Percentiles rank a stretch among this genome's conserved stretches.
These are phyloP conservation scores for Leucosticte australis DNA, from an alignment of 2,113 vertebrate genomes.

Conservation along the genomic window DNA sequence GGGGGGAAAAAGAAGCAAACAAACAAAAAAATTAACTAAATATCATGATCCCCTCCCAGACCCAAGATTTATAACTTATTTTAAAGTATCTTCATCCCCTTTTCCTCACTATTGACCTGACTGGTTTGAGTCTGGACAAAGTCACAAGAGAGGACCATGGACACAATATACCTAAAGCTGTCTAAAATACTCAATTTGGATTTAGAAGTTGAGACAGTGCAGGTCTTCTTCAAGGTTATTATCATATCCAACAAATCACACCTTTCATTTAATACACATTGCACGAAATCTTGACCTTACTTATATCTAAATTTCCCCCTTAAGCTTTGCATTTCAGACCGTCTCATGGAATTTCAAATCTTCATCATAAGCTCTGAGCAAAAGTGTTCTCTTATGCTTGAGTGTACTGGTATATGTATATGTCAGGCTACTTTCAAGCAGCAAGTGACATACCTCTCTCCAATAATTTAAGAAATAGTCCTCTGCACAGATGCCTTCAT, in stretches of 20 bases:
- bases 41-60: neutral
- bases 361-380: neutral
- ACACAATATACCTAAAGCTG: neutral
- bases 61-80: neutral
- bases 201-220: neutral
- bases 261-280: neutral
- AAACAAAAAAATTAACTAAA: neutral
- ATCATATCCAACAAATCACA: neutral
- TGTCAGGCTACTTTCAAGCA: neutral
- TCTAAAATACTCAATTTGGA: neutral
- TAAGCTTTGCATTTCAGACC: neutral
- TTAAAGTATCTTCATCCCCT: neutral
- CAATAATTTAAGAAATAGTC: neutral
- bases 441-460: neutral
- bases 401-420: accelerated
- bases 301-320: neutral
- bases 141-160: neutral
- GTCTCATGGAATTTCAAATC: neutral
- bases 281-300: neutral
- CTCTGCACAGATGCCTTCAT: neutral
- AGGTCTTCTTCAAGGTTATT: neutral
- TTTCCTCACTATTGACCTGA: neutral
- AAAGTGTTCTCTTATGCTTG: neutral
- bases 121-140: neutral
- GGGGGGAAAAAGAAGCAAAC: accelerated